Base-by-base conservation (phyloP, 2,888 invertebrate species). In the Hyalella azteca region DNA sequence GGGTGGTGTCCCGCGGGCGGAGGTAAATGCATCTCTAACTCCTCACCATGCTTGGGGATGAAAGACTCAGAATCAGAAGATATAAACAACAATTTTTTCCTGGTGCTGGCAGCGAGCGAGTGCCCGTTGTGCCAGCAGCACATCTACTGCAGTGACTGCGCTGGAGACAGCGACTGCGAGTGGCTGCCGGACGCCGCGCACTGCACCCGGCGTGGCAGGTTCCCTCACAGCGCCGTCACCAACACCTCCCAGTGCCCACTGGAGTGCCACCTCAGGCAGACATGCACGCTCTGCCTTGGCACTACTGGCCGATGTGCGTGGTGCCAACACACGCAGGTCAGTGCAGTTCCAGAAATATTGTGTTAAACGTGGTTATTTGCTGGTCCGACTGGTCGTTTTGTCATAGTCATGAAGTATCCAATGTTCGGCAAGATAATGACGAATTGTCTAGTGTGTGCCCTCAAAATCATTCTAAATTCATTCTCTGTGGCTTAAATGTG, bases 121-220 rank as follows among this genome's bases (percentile, higher is more conserved):
- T 97, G 97, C 87, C 92, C 94, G 13, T 93, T 94, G 86, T 97
- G 97, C 87, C 93, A 94, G 0, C 95, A 96, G 88, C 93, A 93
- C 88, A 95, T 96, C 77, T 93, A 94, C 77, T 97, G 97, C 87
- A 92, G 93, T 86, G 92, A 93, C 36, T 97, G 97, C 88, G 92
- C 95, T 2, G n/a, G 41, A 7, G 75, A 75, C 75, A 11, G 36
- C 26, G 88, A 92, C 54, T 97, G 97, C 88, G 97, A 97, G 88
- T 97, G 97, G 97, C 93, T 94, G 92, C 92, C 93, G 0, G 94
- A 95, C 85, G 95, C 95, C 87, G 95, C 95, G 0, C 91, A 93
- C 32, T 97, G 97, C 87, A 92, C 93, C 0, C 90, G 97, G 22
- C 91, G 93, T 7, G 95, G 95, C 0, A 91, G 89, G 45, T 87